Conservation (phyloP, 2,113 vertebrate species). For the Pteropus alecto region DNA sequence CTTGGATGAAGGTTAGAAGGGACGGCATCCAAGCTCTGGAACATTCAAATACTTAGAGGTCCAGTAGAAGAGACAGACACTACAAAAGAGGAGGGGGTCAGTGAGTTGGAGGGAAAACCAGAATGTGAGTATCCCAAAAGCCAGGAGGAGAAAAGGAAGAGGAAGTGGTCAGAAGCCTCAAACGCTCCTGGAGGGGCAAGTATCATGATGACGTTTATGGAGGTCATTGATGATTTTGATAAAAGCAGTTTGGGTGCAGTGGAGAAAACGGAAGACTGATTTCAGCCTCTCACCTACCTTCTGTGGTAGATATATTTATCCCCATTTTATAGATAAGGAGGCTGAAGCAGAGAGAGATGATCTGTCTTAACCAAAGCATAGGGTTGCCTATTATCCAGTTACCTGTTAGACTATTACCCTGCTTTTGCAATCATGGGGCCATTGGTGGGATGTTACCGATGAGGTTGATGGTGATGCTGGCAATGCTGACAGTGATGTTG, state of each 20-base stretch:
- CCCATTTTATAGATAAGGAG: neutral
- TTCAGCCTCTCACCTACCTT: neutral
- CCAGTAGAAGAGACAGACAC: neutral
- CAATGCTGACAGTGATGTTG: neutral
- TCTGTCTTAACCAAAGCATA: neutral
- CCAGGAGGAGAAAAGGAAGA: neutral
- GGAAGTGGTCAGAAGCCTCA: neutral
- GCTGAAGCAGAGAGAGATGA: neutral
- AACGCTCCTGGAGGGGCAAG: neutral
- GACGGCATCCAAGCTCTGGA: neutral
- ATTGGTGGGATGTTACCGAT: fast-evolving
- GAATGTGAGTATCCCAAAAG: neutral
- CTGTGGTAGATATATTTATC: neutral
- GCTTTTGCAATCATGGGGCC: neutral
- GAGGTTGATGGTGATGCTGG: neutral
- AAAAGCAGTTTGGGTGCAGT: neutral
- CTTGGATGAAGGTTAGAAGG: neutral
- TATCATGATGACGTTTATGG: fast-evolving
- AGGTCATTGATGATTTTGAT: neutral
- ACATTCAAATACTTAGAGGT: neutral
- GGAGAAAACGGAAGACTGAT: neutral
- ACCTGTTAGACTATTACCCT: neutral
- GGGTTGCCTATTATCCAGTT: neutral
- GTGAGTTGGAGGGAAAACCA: neutral
- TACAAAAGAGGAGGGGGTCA: neutral